Conservation (phyloP, 2,113 vertebrate genomes). For the Formicarius rufipectus region DNA sequence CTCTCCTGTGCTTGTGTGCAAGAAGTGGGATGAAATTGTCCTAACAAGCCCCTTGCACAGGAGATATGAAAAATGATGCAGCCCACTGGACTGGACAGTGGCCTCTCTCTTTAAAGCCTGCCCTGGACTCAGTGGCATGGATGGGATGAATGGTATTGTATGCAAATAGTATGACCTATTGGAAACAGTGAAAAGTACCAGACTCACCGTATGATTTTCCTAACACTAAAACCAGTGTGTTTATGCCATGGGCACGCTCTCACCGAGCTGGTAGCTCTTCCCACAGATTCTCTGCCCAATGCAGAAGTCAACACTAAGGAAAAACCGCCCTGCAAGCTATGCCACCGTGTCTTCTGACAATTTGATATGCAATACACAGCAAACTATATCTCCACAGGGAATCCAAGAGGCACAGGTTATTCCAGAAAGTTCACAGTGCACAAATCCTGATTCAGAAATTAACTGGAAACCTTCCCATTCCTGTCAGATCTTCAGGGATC, state of each 20-base stretch:
- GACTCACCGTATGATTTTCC: background rate
- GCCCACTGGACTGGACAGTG: accelerated
- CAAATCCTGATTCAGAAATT: background rate
- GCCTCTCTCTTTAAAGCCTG: background rate
- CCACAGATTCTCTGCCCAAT: background rate
- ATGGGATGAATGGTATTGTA: background rate
- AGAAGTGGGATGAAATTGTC: background rate
- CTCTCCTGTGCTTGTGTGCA: background rate
- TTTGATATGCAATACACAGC: background rate
- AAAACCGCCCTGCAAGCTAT: background rate
- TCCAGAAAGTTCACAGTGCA: background rate
- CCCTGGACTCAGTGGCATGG: background rate
- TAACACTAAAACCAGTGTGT: background rate
- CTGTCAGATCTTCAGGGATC: background rate
- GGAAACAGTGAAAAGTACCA: background rate
- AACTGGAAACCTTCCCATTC: background rate
- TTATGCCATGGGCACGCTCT: background rate
- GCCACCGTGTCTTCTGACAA: background rate
- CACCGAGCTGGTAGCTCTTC: background rate
- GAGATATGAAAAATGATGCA: background rate
- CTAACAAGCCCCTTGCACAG: background rate
- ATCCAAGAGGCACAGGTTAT: background rate
- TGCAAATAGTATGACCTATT: background rate
- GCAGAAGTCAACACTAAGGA: background rate
- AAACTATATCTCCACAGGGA: background rate